Conservation (phyloP, 2,888 invertebrate genomes). For the Oligia strigilis region DNA sequence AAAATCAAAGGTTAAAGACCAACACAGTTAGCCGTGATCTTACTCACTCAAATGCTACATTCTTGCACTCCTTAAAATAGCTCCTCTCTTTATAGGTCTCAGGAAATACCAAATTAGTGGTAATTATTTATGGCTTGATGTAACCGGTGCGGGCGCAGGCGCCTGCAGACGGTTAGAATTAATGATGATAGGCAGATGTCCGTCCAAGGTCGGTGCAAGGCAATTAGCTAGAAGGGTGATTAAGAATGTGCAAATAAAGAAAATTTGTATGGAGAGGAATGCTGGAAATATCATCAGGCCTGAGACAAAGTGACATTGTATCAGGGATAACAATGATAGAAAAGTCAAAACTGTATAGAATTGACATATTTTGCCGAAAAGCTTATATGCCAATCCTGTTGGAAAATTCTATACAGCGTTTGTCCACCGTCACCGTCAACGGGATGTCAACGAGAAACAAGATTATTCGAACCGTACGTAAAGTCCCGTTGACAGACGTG, state of each 20-base stretch:
- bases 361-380: neutral
- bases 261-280: neutral
- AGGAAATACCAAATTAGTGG: conserved; percentile 68
- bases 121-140: conserved; percentile 50
- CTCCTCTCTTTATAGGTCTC: conserved; percentile 50
- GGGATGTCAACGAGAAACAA: neutral
- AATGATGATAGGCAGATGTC: conserved; percentile 57
- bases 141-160: conserved; percentile 48
- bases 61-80: conserved; percentile 61
- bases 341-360: neutral
- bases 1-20: conserved; percentile 40
- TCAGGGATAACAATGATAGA: neutral
- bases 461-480: neutral
- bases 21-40: conserved; percentile 20
- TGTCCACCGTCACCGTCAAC: neutral
- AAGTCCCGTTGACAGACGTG: neutral
- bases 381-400: neutral
- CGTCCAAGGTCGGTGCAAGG: conserved; percentile 49
- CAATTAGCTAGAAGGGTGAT: conserved; percentile 32
- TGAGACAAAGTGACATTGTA: neutral
- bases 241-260: conserved; percentile 1
- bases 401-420: neutral
- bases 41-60: conserved; percentile 28
- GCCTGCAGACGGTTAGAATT: conserved; percentile 33
- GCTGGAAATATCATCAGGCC: neutral